Conservation (phyloP, 2,113 vertebrate genomes). For the Bungarus multicinctus region DNA sequence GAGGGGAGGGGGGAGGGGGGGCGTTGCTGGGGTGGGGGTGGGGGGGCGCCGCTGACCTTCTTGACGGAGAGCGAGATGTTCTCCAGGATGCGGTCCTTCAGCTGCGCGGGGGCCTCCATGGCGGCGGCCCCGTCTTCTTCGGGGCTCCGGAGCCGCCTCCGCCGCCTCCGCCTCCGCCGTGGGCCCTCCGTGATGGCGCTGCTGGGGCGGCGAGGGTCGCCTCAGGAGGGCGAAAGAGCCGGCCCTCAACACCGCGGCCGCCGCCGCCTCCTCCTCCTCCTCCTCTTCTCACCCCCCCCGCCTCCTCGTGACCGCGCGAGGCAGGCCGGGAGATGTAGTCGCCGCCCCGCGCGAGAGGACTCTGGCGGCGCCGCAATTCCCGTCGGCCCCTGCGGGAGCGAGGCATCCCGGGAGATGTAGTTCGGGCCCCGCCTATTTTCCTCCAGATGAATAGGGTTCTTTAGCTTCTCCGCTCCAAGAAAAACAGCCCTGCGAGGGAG, state of each 20-base stretch:
- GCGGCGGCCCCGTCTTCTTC: constrained; percentile 4
- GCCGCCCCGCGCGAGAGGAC: not conserved
- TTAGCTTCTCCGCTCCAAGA: not conserved
- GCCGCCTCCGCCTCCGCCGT: not conserved
- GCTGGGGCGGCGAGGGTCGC: not conserved
- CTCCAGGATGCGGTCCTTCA: constrained; percentile 94
- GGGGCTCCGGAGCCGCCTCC: not conserved
- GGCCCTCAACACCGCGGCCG: constrained; percentile 8
- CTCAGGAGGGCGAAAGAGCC: not conserved
- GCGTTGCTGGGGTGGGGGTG: too few relatives aligned
- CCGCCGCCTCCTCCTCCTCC: too few relatives aligned
- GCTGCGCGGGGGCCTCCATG: constrained; percentile 92
- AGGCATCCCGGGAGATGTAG: not conserved
- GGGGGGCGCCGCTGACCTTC: constrained; percentile 77
- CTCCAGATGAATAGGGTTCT: too few relatives aligned
- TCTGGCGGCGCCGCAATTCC: not conserved
- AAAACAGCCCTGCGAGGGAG: not conserved
- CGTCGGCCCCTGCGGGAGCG: not conserved
- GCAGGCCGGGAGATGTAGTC: not conserved
- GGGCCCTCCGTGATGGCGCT: not conserved
- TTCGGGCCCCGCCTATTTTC: not conserved
- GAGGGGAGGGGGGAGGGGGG: too few relatives aligned
- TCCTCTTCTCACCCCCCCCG: too few relatives aligned
- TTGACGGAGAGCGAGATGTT: constrained; percentile 94
- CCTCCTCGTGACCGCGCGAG: not conserved